These are phyloP conservation scores for Selene dorsalis DNA, from an alignment of 2,797 vertebrate species.

Conservation along the genomic window DNA sequence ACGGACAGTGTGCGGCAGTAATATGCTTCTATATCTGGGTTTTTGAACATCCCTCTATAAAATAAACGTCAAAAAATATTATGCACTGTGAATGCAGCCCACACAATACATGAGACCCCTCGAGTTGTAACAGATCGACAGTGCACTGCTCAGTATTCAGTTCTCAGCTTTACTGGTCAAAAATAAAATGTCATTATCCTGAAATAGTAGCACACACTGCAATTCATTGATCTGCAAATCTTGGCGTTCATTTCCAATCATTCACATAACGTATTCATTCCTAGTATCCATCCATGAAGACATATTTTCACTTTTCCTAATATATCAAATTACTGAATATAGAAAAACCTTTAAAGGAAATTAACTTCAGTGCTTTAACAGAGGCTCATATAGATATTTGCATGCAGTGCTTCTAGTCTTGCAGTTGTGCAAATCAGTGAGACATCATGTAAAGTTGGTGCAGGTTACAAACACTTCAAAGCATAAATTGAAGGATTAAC, in stretches of 20 bases:
- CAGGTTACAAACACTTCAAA: background rate
- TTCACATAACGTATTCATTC: background rate
- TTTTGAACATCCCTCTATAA: background rate
- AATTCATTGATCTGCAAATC: background rate
- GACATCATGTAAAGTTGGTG: background rate
- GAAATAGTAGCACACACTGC: background rate
- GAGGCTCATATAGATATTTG: background rate
- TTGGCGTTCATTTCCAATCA: background rate
- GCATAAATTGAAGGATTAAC: conserved; percentile 2
- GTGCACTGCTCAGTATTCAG: background rate
- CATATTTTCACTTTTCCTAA: background rate
- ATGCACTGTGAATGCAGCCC: background rate
- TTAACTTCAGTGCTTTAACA: background rate
- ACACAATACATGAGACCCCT: background rate
- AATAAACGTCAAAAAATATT: background rate
- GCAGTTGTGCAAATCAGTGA: background rate
- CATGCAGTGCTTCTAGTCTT: background rate
- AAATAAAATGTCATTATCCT: background rate
- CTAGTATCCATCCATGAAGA: background rate
- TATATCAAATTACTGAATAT: background rate
- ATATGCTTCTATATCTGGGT: background rate
- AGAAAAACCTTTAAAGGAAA: background rate
- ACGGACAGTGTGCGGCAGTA: too few species aligned
- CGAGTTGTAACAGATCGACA: background rate
- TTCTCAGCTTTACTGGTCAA: conserved; percentile 8